phyloP scores from a whole-genome alignment of 2,888 invertebrate species.

The Pantelozetes paolii region DNA sequence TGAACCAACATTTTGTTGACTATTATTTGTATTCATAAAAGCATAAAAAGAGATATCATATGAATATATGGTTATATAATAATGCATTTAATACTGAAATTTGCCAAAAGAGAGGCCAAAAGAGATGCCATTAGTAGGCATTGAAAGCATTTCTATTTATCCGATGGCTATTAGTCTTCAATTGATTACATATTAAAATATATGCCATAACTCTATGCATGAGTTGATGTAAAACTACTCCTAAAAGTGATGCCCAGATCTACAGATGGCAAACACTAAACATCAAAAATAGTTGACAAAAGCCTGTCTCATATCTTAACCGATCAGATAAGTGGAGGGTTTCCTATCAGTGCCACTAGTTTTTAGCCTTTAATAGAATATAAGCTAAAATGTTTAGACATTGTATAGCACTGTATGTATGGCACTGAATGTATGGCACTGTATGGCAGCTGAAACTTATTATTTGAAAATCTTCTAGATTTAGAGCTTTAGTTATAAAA shows the following conservation, averaged over 20 bases:
- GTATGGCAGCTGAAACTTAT: slow-evolving; percentile 25
- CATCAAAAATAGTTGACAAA: slow-evolving; percentile 7
- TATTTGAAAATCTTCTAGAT: background rate
- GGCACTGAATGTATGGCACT: background rate
- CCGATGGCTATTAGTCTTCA: slow-evolving; percentile 34
- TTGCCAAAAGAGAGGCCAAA: slow-evolving; percentile 33
- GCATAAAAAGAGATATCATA: slow-evolving; percentile 28
- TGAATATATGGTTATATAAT: slow-evolving; percentile 30
- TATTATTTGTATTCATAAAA: slow-evolving; percentile 32
- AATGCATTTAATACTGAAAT: slow-evolving; percentile 24
- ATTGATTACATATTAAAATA: slow-evolving; percentile 32
- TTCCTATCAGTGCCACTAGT: background rate
- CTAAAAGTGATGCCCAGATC: slow-evolving; percentile 14
- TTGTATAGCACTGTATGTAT: background rate
- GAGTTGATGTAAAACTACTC: background rate
- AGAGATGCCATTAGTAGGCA: too few relatives aligned
- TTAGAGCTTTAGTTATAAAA: background rate
- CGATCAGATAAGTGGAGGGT: slow-evolving; percentile 11
- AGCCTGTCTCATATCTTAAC: background rate
- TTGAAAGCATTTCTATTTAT: slow-evolving; percentile 21
- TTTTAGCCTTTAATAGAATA: slow-evolving; percentile 14
- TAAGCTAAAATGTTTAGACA: too few relatives aligned
- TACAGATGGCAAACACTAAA: slow-evolving; percentile 12
- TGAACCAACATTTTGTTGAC: background rate
- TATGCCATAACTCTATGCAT: background rate